Conservation (phyloP, 2,888 invertebrate species). For the Leptopterna dolabrata region DNA sequence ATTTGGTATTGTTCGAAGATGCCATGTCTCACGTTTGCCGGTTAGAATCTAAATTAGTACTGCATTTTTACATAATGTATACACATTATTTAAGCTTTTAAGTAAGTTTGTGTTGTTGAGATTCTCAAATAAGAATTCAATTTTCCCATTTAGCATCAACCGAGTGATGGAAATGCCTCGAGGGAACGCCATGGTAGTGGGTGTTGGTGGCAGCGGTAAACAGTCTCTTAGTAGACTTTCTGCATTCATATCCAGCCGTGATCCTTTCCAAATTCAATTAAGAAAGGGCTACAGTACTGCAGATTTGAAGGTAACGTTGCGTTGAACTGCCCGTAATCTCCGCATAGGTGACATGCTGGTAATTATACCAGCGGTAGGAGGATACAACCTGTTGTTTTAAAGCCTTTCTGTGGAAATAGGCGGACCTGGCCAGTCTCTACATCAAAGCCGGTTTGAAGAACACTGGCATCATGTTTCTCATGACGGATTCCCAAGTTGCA, state of each 20-base stretch:
- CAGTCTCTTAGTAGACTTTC: conserved; percentile 90
- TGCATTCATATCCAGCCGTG: conserved; percentile 88
- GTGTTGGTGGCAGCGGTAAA: conserved; percentile 95
- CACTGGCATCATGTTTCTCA: conserved; percentile 85
- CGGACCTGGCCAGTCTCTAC: conserved; percentile 78
- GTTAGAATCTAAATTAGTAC: conserved; percentile 65
- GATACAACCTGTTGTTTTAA: too few relatives aligned
- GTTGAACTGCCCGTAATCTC: background rate
- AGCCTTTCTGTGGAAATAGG: conserved; percentile 65
- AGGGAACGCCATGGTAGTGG: conserved; percentile 92
- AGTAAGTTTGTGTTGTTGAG: too few relatives aligned
- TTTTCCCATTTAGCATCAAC: conserved; percentile 76
- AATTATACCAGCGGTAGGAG: too few relatives aligned
- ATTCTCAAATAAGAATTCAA: too few relatives aligned
- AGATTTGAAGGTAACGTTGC: conserved; percentile 75
- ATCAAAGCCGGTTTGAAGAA: conserved; percentile 88
- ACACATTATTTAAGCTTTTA: too few relatives aligned
- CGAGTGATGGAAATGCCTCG: conserved; percentile 91
- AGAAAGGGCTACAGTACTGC: conserved; percentile 86
- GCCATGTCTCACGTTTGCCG: conserved; percentile 94
- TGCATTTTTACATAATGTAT: background rate
- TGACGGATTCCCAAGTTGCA: conserved; percentile 94
- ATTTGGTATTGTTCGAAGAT: conserved; percentile 93
- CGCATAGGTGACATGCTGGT: too few relatives aligned
- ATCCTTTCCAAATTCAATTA: conserved; percentile 92